Conservation (phyloP, 2,888 invertebrate species). For the Sesia bembeciformis region DNA sequence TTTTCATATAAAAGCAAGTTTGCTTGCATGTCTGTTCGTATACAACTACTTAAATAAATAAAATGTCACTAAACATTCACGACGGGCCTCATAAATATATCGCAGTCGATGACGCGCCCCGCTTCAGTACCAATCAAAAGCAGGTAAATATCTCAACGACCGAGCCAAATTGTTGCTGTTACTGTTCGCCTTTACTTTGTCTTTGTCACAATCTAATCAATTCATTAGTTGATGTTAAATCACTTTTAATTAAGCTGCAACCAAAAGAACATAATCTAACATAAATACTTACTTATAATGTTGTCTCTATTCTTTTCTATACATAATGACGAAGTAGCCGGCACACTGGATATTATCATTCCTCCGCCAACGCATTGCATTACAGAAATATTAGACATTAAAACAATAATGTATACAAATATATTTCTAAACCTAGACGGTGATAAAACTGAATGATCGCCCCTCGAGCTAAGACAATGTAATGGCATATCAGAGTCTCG, state of each 20-base stretch:
- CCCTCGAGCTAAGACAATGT: slow-evolving; percentile 27
- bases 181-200: background rate
- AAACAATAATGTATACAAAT: background rate
- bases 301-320: background rate
- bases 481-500: slow-evolving; percentile 33
- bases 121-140: no score
- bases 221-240: no score
- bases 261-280: background rate
- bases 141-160: no score
- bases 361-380: background rate
- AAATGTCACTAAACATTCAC: no score
- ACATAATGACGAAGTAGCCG: no score
- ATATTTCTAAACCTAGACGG: background rate
- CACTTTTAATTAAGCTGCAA: background rate
- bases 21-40: no score
- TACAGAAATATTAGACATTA: no score
- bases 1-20: no score
- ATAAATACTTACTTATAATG: background rate
- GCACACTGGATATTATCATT: background rate
- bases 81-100: no score
- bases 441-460: slow-evolving; percentile 28
- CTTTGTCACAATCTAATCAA: background rate
- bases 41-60: no score
- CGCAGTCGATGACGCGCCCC: no score
- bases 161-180: no score